phyloP scores from a whole-genome alignment of 2,888 invertebrate genomes.

The Melangyna quadrimaculata region DNA sequence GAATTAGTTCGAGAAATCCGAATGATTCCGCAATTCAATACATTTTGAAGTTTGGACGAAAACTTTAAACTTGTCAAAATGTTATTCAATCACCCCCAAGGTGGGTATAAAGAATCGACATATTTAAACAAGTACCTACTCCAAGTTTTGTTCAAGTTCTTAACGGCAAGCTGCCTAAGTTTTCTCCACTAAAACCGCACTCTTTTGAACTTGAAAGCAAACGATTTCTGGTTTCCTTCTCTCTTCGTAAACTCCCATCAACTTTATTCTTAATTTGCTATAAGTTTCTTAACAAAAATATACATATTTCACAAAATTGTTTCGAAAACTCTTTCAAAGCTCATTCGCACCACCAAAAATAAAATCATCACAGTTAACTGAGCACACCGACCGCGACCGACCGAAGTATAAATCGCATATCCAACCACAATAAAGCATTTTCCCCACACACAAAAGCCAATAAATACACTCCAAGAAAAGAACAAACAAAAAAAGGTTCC shows the following conservation, averaged over 20 bases:
- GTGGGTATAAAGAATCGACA: too few relatives aligned
- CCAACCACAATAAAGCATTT: constrained; percentile 25
- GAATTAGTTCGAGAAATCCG: too few relatives aligned
- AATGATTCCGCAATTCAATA: too few relatives aligned
- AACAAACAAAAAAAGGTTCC: neutral
- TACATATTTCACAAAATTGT: neutral
- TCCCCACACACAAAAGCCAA: constrained; percentile 27
- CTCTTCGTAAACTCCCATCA: neutral
- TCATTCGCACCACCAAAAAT: neutral
- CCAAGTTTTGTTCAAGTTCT: neutral
- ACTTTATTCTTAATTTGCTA: neutral
- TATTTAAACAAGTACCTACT: too few relatives aligned
- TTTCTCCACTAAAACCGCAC: neutral
- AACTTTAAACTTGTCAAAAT: too few relatives aligned
- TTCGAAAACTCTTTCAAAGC: neutral
- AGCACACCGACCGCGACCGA: too few relatives aligned
- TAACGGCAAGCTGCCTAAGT: neutral
- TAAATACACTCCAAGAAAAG: neutral
- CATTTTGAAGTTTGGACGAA: too few relatives aligned
- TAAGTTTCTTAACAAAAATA: neutral
- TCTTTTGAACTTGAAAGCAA: neutral
- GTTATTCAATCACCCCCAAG: neutral
- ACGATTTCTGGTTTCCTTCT: neutral
- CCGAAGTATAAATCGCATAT: neutral
- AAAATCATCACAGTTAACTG: constrained; percentile 33